phyloP scores from a whole-genome alignment of 2,888 invertebrate species.

The Magallana nippona region DNA sequence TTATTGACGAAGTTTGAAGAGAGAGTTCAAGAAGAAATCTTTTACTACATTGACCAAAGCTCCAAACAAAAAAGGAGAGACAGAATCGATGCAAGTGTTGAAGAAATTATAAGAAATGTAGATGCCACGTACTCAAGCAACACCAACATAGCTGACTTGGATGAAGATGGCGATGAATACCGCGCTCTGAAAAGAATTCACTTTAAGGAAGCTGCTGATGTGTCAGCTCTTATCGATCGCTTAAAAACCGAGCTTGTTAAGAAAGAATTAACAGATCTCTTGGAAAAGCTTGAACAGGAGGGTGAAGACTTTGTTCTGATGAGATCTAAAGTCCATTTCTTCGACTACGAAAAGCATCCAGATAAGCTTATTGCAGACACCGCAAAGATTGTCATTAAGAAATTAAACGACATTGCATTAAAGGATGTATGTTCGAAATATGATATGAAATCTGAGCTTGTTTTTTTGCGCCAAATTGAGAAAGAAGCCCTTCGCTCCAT shows the following conservation, averaged over 20 bases:
- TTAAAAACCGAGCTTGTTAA: slow-evolving; percentile 26
- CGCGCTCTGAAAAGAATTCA: slow-evolving; percentile 12
- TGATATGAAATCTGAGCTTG: not conserved
- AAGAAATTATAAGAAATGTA: not conserved
- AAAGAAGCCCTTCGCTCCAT: slow-evolving; percentile 35
- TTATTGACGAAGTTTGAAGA: slow-evolving; percentile 41
- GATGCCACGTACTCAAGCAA: not conserved
- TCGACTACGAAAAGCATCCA: slow-evolving; percentile 1
- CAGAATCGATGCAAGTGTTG: slow-evolving; percentile 43
- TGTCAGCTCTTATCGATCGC: not conserved
- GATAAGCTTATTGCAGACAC: slow-evolving; percentile 4
- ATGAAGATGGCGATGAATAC: slow-evolving; percentile 38
- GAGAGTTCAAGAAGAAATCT: slow-evolving; percentile 48
- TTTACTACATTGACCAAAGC: slow-evolving; percentile 33
- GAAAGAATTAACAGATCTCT: not conserved
- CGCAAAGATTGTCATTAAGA: not conserved
- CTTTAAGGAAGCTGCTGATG: not conserved
- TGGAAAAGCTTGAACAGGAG: slow-evolving; percentile 21
- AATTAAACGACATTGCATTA: slow-evolving; percentile 10
- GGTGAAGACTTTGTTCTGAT: not conserved
- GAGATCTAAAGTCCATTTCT: not conserved
- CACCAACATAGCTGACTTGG: not conserved
- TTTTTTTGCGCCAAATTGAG: not conserved
- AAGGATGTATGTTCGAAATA: slow-evolving; percentile 34
- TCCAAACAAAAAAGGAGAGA: slow-evolving; percentile 14